These are phyloP conservation scores for Poeciliopsis prolifica DNA, from an alignment of 2,113 vertebrate species.

Conservation along the genomic window DNA sequence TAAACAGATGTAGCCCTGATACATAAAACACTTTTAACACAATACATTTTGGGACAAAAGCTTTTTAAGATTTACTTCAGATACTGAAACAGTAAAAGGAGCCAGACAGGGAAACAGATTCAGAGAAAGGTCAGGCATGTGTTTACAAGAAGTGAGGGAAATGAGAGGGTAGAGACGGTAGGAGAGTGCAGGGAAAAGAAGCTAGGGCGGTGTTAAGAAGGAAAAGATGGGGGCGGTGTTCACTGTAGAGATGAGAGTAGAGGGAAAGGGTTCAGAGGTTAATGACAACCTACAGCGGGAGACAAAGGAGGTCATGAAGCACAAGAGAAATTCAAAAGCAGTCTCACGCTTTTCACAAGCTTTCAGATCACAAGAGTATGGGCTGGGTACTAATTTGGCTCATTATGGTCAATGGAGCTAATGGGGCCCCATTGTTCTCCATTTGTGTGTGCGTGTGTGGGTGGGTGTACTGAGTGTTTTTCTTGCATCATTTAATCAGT, in stretches of 20 bases:
- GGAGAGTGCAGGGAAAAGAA: conserved; percentile 8
- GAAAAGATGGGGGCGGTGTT: conserved; percentile 31
- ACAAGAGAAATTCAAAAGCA: conserved; percentile 29
- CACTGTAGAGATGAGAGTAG: conserved; percentile 49
- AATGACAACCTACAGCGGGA: conserved; percentile 71
- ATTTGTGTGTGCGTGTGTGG: not conserved
- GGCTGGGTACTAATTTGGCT: conserved; percentile 66
- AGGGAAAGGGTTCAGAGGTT: conserved; percentile 57
- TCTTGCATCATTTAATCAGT: not conserved
- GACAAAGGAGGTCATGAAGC: conserved; percentile 34
- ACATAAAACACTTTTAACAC: not conserved
- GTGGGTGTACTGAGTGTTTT: not conserved
- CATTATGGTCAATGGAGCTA: conserved; percentile 64
- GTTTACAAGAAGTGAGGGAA: conserved; percentile 44
- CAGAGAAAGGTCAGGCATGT: conserved; percentile 32
- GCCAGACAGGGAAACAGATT: conserved; percentile 13
- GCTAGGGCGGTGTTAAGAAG: conserved; percentile 19
- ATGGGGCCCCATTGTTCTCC: conserved; percentile 53
- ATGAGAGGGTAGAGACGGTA: conserved; percentile 38
- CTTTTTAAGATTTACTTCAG: conserved; percentile 14
- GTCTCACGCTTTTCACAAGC: conserved; percentile 47
- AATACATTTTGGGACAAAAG: conserved; percentile 5
- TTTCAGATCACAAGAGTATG: conserved; percentile 58
- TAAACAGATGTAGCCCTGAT: not conserved
- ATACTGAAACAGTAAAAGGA: conserved; percentile 19